A percentile compares a stretch with the other conserved stretches of the same genome.
These are phyloP conservation scores for Aphrophora alni DNA, from an alignment of 2,888 invertebrate species.

Conservation along the genomic window DNA sequence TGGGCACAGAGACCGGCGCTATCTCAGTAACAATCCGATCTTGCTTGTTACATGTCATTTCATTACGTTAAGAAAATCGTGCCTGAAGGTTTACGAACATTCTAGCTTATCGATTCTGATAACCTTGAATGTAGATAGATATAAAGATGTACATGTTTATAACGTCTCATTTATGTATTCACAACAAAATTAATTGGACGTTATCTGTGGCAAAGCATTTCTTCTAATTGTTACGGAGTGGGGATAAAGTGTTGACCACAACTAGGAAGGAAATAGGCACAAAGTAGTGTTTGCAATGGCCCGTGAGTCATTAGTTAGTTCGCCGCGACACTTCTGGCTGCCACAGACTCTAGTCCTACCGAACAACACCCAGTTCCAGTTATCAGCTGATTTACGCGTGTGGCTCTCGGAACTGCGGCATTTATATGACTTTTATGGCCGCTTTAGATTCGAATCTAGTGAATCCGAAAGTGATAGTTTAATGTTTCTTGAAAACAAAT, in stretches of 20 bases:
- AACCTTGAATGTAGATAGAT: not conserved
- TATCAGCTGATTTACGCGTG: not conserved
- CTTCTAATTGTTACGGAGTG: not conserved
- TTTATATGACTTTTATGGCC: not conserved
- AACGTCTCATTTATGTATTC: not conserved
- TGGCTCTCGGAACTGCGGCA: not conserved
- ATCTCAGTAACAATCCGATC: not conserved
- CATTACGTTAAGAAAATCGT: no score
- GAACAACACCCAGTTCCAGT: not conserved
- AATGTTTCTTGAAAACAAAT: not conserved
- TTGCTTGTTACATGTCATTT: not conserved
- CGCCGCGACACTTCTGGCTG: not conserved
- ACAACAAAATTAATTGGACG: not conserved
- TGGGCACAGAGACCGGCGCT: not conserved
- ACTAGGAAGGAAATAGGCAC: not conserved
- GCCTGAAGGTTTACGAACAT: not conserved
- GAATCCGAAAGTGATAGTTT: not conserved
- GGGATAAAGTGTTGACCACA: constrained; percentile 16
- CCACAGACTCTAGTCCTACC: not conserved
- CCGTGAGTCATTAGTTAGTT: constrained; percentile 13
- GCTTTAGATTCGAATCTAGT: not conserved
- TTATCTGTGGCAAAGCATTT: constrained; percentile 2
- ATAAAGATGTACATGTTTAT: not conserved
- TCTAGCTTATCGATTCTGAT: not conserved
- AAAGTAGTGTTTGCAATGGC: constrained; percentile 2